Evolutionary conservation across 2,888 invertebrate genomes (phyloP), one percentile per base, ranked within the genome.

Genomic region (Tanaodytes sp.): DNA sequence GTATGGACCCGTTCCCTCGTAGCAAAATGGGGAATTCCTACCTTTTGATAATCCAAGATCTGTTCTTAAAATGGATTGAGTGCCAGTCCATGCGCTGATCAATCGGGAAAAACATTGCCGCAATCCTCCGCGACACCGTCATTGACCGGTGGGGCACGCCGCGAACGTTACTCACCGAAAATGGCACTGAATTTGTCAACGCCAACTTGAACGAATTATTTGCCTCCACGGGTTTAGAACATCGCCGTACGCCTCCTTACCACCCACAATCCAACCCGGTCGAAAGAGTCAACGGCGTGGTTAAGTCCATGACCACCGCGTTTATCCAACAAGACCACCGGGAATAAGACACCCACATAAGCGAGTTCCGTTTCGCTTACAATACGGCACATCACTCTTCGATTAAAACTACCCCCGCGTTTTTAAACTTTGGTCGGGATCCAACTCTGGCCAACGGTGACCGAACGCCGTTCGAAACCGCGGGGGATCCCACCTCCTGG

Each of bases 191-290:
- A 16, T 61, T 61, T 18, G 27, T 12, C 5, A 37, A 15, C 3
- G 20, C 9, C 31, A 20, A 4, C n/a, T 6, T 5, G 11, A 12
- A 9, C 6, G 4, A 3, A 4, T 4, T 33, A 12, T 3, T 33
- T 12, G n/a, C 6, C n/a, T 9, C 11, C 11, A 5, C 12, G 12
- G 20, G 14, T 1, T 33, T 55, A 3, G 5, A 55, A 15, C 43
- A 57, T 14, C 67, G 70, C 1, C 19, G 46, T 0, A 80, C 79
- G 0, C 78, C 80, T 1, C 72, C 71, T 5, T 75, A 82, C 51
- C 18, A 77, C 3, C 74, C 78, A 0, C 81, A 84, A 31, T 77
- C 75, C 1, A 83, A 84, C 54, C 80, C 80, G 0, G 80, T 79
- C 0, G 82, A 84, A 63, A 23, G 81, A 9, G 67, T 76, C 0